Conservation (phyloP, 2,113 vertebrate genomes). For the Chlorodrepanis virens region DNA sequence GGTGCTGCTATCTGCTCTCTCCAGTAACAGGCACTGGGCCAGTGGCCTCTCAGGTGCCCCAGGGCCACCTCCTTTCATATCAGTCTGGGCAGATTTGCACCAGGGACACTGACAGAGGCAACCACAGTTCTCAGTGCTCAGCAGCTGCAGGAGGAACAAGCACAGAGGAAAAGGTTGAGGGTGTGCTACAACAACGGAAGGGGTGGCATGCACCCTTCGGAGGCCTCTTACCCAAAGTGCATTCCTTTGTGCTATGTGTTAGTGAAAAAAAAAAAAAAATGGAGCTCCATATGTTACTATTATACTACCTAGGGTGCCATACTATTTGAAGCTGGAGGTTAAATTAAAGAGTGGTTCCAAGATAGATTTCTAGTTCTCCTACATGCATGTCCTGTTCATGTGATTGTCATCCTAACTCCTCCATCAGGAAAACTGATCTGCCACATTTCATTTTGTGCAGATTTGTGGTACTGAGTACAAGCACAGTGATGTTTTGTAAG, state of each 20-base stretch:
- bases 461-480: background rate
- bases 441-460: background rate
- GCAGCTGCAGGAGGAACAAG: background rate
- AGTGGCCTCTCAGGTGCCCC: background rate
- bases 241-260: background rate
- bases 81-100: background rate
- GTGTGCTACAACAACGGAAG: background rate
- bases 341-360: background rate
- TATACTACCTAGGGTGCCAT: background rate
- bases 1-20: background rate
- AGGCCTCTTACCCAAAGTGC: background rate
- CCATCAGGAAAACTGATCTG: background rate
- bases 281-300: background rate
- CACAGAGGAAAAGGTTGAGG: background rate
- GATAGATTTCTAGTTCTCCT: background rate
- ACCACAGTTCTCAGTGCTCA: accelerated
- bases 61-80: background rate
- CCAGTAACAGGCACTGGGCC: background rate
- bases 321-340: background rate
- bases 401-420: background rate
- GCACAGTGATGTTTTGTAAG: background rate
- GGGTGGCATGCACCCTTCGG: background rate
- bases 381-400: accelerated
- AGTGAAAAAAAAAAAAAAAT: background rate
- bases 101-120: background rate